Evolutionary conservation across 2,888 invertebrate genomes (phyloP), one percentile per base, ranked within the genome.

Genomic region (Anagyrus pseudococci): DNA sequence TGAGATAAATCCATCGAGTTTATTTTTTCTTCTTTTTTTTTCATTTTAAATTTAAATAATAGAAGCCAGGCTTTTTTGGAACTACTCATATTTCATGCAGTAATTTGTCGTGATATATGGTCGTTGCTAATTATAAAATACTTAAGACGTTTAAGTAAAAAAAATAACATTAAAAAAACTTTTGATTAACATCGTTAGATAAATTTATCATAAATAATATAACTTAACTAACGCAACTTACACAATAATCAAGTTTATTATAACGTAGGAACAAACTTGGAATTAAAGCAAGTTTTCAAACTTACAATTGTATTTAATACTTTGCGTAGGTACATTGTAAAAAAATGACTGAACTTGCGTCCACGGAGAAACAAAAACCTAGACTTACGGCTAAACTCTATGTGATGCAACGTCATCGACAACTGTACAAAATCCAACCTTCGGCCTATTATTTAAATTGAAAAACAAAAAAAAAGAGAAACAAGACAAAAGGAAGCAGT

Each of bases 1-100:
- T 55, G 44, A 62, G 50, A 54, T 56, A 66, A 58, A 62, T 66
- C 43, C 54, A 49, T 59, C 49, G 56, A 59, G 56, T 52, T 37
- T 37, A 29, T 59, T 59, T 54, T 37, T 49, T 48, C 48, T 44
- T 54, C 48, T 61, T 60, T 44, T 53, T 22, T 43, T 56, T 59
- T 56, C 52, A 60, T 15, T n/a, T n/a, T n/a, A n/a, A n/a, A n/a
- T n/a, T n/a, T n/a, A n/a, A n/a, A n/a, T n/a, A n/a, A n/a, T n/a
- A n/a, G n/a, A n/a, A n/a, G n/a, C n/a, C n/a, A n/a, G n/a, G n/a
- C 8, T 13, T 8, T 37, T 37, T 2, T 37, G 8, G 10, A 37
- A 37, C 33, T 37, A 37, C 33, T 37, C 8, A 37, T 8, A 37
- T 15, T 2, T 13, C 29, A 29, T 29, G 29, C 10, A 29, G 4